Evolutionary conservation across 2,797 vertebrate genomes (phyloP).

Genomic region (Coreius guichenoti): DNA sequence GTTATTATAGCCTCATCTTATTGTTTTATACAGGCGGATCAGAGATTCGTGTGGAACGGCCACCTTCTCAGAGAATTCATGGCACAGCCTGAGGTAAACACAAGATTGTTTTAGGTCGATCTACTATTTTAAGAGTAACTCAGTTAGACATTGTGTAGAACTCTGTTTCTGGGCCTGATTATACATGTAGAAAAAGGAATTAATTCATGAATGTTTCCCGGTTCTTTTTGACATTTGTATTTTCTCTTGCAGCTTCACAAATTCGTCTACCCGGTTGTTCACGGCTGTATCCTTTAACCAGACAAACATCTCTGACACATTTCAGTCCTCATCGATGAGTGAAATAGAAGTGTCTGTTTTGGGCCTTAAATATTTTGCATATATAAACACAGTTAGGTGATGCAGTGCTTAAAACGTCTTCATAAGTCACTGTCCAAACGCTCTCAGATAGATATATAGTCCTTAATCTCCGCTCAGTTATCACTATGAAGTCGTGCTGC

Average conservation of each 20-base stretch:
- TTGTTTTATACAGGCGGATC: conserved; percentile 85
- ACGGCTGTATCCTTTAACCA: conserved; percentile 80
- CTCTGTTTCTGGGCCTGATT: neutral
- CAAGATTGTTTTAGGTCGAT: neutral
- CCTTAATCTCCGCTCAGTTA: conserved; percentile 78
- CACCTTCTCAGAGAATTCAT: conserved; percentile 91
- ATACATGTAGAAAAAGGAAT: neutral
- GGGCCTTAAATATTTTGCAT: neutral
- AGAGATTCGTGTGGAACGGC: conserved; percentile 95
- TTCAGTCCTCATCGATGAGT: neutral
- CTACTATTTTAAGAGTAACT: neutral
- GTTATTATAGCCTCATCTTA: conserved; percentile 8
- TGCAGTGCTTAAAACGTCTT: neutral
- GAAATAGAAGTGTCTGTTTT: neutral
- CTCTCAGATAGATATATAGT: neutral
- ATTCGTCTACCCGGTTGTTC: conserved; percentile 78
- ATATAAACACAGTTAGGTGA: neutral
- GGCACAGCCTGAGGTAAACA: conserved; percentile 90
- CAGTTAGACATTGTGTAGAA: neutral
- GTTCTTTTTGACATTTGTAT: conserved; percentile 1
- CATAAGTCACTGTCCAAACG: neutral
- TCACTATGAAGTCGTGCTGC: conserved; percentile 88
- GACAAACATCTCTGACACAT: neutral
- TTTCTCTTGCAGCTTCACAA: conserved; percentile 73
- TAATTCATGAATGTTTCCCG: neutral